phyloP scores from a whole-genome alignment of 2,888 invertebrate species.

The Tinea semifulvella region DNA sequence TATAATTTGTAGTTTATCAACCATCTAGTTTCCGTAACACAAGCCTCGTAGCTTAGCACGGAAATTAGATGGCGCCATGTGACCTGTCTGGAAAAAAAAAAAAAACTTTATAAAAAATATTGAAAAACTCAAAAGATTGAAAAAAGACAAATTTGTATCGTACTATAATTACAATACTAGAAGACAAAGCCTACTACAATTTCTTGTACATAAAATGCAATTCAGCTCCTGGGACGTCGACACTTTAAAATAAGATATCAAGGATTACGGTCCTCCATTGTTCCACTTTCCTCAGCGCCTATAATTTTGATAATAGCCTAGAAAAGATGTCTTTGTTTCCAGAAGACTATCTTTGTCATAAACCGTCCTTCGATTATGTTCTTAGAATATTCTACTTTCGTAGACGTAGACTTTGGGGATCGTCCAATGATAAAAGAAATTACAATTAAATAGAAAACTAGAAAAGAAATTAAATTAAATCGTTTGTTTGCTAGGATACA shows the following conservation, averaged over 20 bases:
- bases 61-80: too few species aligned
- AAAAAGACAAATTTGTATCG: conserved; percentile 1
- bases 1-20: too few species aligned
- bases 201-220: conserved; percentile 44
- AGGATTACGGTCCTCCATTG: conserved; percentile 11
- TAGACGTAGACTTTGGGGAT: too few species aligned
- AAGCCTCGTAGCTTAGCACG: too few species aligned
- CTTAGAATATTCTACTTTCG: conserved; percentile 25
- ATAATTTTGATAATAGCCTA: conserved; percentile 65
- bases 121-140: conserved; percentile 1
- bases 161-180: conserved; percentile 23
- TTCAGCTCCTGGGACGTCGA: conserved; percentile 41
- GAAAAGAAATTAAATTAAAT: too few species aligned
- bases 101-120: too few species aligned
- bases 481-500: too few species aligned
- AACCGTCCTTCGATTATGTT: conserved; percentile 49
- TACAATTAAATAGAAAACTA: too few species aligned
- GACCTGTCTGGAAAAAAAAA: too few species aligned
- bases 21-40: too few species aligned
- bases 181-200: conserved; percentile 37
- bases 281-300: conserved; percentile 28
- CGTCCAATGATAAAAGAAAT: too few species aligned
- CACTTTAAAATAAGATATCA: conserved; percentile 50
- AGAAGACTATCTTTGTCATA: conserved; percentile 45
- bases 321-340: conserved; percentile 61